phyloP scores from a whole-genome alignment of 2,113 vertebrate genomes.

The Dryoscopus gambensis region DNA sequence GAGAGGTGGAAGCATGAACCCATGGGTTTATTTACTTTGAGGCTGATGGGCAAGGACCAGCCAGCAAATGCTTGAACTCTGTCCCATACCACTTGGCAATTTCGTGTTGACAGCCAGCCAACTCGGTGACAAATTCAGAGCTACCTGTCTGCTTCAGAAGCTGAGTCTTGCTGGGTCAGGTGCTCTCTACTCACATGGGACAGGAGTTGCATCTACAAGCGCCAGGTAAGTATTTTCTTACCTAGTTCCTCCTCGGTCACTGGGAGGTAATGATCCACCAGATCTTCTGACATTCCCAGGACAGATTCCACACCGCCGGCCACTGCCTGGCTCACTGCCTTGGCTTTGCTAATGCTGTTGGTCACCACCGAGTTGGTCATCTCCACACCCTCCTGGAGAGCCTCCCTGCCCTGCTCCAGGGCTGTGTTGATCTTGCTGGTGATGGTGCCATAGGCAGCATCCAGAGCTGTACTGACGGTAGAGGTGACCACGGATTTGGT shows the following conservation, averaged over 20 bases:
- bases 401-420: conserved; percentile 63
- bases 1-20: background rate
- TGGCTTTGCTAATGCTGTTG: conserved; percentile 78
- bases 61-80: background rate
- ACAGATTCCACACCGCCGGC: conserved; percentile 80
- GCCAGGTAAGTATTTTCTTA: conserved; percentile 67
- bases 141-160: background rate
- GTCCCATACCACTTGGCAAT: background rate
- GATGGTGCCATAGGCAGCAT: conserved; percentile 81
- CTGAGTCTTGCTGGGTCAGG: background rate
- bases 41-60: background rate
- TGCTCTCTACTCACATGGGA: background rate
- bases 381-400: conserved; percentile 78
- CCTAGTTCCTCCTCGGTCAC: conserved; percentile 85
- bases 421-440: conserved; percentile 65
- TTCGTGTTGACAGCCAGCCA: background rate
- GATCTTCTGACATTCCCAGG: conserved; percentile 80
- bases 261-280: conserved; percentile 87
- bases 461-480: conserved; percentile 79
- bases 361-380: conserved; percentile 77
- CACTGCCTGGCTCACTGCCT: conserved; percentile 85
- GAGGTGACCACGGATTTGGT: conserved; percentile 80
- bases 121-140: background rate
- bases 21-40: background rate
- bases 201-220: background rate